These are phyloP conservation scores for Resseliella maxima DNA, from an alignment of 2,888 invertebrate genomes.

Conservation along the genomic window DNA sequence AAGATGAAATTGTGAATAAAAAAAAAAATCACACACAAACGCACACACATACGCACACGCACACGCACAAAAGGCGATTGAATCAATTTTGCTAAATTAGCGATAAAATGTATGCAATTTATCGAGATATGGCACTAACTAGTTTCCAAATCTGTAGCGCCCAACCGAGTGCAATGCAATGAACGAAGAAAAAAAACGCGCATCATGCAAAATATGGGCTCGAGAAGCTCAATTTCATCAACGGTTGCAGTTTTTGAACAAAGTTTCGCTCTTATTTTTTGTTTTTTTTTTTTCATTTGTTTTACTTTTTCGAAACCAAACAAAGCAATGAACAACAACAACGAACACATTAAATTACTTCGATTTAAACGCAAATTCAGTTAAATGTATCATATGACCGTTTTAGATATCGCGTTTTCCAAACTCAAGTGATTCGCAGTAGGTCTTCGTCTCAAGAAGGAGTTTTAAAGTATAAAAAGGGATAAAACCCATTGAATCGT, in stretches of 20 bases:
- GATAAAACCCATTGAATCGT: slow-evolving; percentile 15
- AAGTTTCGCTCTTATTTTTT: not conserved
- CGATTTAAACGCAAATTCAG: slow-evolving; percentile 25
- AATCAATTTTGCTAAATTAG: not conserved
- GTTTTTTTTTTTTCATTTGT: not conserved
- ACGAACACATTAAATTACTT: not conserved
- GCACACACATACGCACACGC: too few relatives aligned
- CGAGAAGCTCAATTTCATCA: slow-evolving; percentile 18
- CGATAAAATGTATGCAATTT: slow-evolving; percentile 2
- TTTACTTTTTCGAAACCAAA: not conserved
- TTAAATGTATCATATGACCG: slow-evolving; percentile 37
- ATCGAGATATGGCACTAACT: slow-evolving; percentile 43
- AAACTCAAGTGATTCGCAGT: slow-evolving; percentile 32
- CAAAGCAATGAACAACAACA: not conserved
- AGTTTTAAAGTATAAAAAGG: not conserved
- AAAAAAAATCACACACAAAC: too few relatives aligned
- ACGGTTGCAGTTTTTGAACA: slow-evolving; percentile 17
- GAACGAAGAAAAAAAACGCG: not conserved
- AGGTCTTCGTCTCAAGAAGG: slow-evolving; percentile 51
- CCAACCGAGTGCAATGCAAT: not conserved
- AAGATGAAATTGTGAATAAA: not conserved
- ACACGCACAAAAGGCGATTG: not conserved
- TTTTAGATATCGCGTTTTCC: not conserved
- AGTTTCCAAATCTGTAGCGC: slow-evolving; percentile 9
- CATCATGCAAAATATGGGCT: slow-evolving; percentile 6